Evolutionary conservation across 2,888 invertebrate genomes (phyloP), one percentile per base, ranked within the genome.

Genomic region (Conchocele bisecta): DNA sequence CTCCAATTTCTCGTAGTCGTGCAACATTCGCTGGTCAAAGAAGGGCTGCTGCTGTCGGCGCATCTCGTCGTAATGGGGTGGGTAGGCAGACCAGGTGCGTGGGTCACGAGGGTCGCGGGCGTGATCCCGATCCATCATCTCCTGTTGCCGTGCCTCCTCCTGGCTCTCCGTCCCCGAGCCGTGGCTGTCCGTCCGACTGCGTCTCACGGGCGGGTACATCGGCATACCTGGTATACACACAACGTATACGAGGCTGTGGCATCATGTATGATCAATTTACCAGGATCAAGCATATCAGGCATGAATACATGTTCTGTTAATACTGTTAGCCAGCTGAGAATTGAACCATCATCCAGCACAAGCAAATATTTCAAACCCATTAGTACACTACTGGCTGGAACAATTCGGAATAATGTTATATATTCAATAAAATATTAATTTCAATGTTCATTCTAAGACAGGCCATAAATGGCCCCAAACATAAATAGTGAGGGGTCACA

Each of bases 131-230:
- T 17, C 70, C 75, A 46, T 83, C 83, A 41, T 81, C 74, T 41
- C 85, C 37, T 86, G 86, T 17, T 87, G 86, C 26, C 86, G 79
- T 17, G 83, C 75, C 17, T 81, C 83, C 31, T 89, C 86, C 70
- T 83, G 81, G 69, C 83, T 84, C 63, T 87, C 88, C 48, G 81
- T 86, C 22, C 87, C 88, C 17, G 88, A 88, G 6, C 87, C 88
- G 73, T 87, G 87, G 69, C 88, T 88, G 76, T 88, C 88, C 46
- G 77, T 77, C 37, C 76, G 72, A 66, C 83, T 84, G 20, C 88
- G 79, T 31, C 87, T 63, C 24, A 86, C 74, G 31, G 79, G 81
- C 13, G 84, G 87, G 67, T 88, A 89, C 83, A 89, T 88, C 22
- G 87, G 86, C 86, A 89, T 87, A 24, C 87, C 89, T 89, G 72